A percentile compares a stretch with the other conserved stretches of the same genome.
Conservation (phyloP, 2,888 invertebrate genomes). For the Brassicogethes aeneus region DNA sequence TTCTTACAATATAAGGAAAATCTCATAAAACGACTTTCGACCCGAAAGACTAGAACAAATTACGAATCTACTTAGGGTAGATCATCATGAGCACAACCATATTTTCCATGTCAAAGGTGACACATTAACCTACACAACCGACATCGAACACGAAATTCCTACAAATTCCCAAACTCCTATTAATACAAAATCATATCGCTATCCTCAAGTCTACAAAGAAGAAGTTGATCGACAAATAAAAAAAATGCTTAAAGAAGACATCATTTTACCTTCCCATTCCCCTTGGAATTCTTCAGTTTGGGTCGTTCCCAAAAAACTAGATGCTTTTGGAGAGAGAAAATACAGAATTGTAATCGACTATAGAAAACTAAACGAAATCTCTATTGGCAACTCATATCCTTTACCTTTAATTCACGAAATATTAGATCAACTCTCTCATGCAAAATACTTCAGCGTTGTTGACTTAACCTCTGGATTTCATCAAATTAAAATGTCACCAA, state of each 20-base stretch:
- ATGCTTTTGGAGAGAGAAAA: not conserved
- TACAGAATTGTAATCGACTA: constrained; percentile 1
- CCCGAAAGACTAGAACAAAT: too few species aligned
- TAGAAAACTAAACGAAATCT: constrained; percentile 1
- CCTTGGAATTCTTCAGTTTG: not conserved
- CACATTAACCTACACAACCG: too few species aligned
- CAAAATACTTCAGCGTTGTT: not conserved
- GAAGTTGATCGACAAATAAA: constrained; percentile 4
- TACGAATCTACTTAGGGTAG: too few species aligned
- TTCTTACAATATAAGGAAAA: too few species aligned
- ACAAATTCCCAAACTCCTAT: too few species aligned
- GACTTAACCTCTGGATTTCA: constrained; percentile 1
- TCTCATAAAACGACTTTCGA: too few species aligned
- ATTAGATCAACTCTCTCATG: not conserved
- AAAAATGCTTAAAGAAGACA: not conserved
- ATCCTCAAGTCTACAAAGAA: too few species aligned
- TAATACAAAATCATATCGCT: too few species aligned
- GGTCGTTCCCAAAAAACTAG: constrained; percentile 1
- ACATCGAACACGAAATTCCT: too few species aligned
- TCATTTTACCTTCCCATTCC: not conserved
- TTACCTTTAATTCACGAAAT: constrained; percentile 4
- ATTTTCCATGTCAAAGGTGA: too few species aligned
- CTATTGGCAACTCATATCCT: constrained; percentile 1
- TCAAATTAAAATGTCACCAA: not conserved
- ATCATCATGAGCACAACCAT: too few species aligned